These are phyloP conservation scores for Hyles euphorbiae DNA, from an alignment of 1,140 invertebrate species.

Conservation along the genomic window DNA sequence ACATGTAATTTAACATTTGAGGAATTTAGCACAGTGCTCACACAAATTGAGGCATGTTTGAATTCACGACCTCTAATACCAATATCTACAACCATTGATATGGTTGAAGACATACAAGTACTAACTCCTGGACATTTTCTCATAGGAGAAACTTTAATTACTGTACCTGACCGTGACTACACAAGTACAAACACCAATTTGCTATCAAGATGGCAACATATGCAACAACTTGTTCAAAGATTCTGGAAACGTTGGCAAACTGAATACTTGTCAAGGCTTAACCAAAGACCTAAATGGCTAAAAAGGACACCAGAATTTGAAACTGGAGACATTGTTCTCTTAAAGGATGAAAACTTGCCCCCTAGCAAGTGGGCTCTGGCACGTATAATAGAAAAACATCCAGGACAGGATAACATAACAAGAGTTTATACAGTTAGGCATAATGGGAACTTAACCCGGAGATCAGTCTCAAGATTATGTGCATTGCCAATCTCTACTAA, in stretches of 20 bases:
- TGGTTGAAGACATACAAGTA: background rate
- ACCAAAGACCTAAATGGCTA: background rate
- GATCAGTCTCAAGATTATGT: too few species aligned
- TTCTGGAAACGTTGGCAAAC: slow-evolving; percentile 8
- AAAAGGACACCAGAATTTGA: background rate
- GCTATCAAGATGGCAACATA: slow-evolving; percentile 1
- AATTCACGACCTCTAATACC: slow-evolving; percentile 11
- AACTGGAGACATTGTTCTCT: slow-evolving; percentile 13
- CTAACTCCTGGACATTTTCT: slow-evolving; percentile 31
- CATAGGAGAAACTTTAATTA: slow-evolving; percentile 30
- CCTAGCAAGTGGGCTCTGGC: slow-evolving; percentile 15
- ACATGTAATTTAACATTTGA: too few species aligned
- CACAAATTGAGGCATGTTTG: slow-evolving; percentile 2
- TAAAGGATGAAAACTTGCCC: slow-evolving; percentile 18
- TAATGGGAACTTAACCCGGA: too few species aligned
- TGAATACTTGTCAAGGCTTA: slow-evolving; percentile 3
- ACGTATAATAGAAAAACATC: slow-evolving; percentile 12
- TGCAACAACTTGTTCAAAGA: background rate
- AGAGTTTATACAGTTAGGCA: slow-evolving; percentile 3
- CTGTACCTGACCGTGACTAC: background rate
- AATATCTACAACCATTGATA: slow-evolving; percentile 2
- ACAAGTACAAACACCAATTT: background rate
- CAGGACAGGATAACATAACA: slow-evolving; percentile 18
- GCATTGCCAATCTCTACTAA: too few species aligned
- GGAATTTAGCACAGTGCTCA: too few species aligned